Percentiles rank a stretch among this genome's conserved stretches.
These are phyloP conservation scores for Centropyge bicolor DNA, from an alignment of 2,797 vertebrate species.

Conservation along the genomic window DNA sequence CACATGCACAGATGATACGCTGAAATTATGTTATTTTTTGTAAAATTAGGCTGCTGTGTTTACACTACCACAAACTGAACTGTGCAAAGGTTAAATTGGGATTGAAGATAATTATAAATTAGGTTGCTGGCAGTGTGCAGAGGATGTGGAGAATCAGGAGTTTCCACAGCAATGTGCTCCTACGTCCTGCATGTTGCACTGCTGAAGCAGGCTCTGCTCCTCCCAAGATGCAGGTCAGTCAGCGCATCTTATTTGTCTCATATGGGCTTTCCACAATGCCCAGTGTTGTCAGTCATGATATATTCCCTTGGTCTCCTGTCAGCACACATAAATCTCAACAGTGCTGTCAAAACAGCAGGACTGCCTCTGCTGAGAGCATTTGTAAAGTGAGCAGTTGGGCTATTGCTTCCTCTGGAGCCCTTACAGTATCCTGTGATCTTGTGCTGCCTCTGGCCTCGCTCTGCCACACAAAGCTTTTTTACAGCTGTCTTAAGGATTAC, in stretches of 20 bases:
- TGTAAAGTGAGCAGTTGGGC: slow-evolving; percentile 85
- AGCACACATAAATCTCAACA: slow-evolving; percentile 80
- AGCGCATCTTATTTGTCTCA: slow-evolving; percentile 75
- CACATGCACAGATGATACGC: slow-evolving; percentile 63
- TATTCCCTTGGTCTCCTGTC: slow-evolving; percentile 83
- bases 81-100: slow-evolving; percentile 42
- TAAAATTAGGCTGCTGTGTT: slow-evolving; percentile 48
- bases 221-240: slow-evolving; percentile 71
- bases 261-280: slow-evolving; percentile 78
- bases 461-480: slow-evolving; percentile 65
- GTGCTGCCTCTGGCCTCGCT: slow-evolving; percentile 69
- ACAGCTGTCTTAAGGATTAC: slow-evolving; percentile 69
- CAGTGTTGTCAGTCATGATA: slow-evolving; percentile 81
- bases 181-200: slow-evolving; percentile 44
- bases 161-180: slow-evolving; percentile 35
- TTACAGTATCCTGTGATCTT: slow-evolving; percentile 74
- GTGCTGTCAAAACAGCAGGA: slow-evolving; percentile 83
- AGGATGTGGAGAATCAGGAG: slow-evolving; percentile 33
- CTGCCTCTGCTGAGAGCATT: slow-evolving; percentile 82
- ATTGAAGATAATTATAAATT: slow-evolving; percentile 49
- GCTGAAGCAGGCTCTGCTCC: slow-evolving; percentile 52
- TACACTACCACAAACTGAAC: slow-evolving; percentile 40
- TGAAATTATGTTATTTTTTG: slow-evolving; percentile 62
- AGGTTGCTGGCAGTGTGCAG: slow-evolving; percentile 28
- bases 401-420: slow-evolving; percentile 73